Evolutionary conservation across 2,888 invertebrate genomes (phyloP), one percentile per base, ranked within the genome.

Genomic region (Xylota sylvarum): DNA sequence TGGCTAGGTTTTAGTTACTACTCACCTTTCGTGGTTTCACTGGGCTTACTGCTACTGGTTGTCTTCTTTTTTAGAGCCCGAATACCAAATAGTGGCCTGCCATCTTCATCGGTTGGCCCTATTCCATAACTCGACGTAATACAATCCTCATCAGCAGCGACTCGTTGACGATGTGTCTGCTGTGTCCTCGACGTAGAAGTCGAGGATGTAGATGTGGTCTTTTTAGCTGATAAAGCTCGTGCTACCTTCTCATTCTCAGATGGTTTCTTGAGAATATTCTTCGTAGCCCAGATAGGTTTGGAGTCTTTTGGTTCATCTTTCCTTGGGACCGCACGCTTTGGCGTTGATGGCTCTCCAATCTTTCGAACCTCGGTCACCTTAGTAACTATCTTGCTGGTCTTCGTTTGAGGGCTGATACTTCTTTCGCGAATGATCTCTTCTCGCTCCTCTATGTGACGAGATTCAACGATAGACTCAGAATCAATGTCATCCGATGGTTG

Each of bases 41-140:
- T 94, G 89, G 94, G 94, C 89, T 94, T 94, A 80, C 78, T 86
- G 55, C 43, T 69, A 35, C 84, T 65, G 48, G 89, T 82, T 58
- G 89, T 88, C 90, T 94, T 94, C 79, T 94, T 94, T 88, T 94
- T 93, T 80, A 97, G 93, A 76, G 97, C 97, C 90, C 94, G 94
- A 88, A 97, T 94, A 72, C 97, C 97, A 92, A 97, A 97, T 77
- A 97, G 93, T 23, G 97, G 97, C 77, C 94, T 93, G 10, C 97
- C 97, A 89, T 96, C 95, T 88, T 96, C 96, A 90, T 97, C 97
- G 2, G 96, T 95, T 30, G 97, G 97, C 0, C 97, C 97, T 1
- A 96, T 96, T 1, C 97, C 97, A 91, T 97, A 97, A 91, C 96
- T 96, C 1, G 96, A 96, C 3, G 96, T 96, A 79, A 97, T 95